A percentile compares a stretch with the other conserved stretches of the same genome.
Evolutionary conservation across 2,113 vertebrate genomes (phyloP).

Genomic region (Gymnarchus niloticus): DNA sequence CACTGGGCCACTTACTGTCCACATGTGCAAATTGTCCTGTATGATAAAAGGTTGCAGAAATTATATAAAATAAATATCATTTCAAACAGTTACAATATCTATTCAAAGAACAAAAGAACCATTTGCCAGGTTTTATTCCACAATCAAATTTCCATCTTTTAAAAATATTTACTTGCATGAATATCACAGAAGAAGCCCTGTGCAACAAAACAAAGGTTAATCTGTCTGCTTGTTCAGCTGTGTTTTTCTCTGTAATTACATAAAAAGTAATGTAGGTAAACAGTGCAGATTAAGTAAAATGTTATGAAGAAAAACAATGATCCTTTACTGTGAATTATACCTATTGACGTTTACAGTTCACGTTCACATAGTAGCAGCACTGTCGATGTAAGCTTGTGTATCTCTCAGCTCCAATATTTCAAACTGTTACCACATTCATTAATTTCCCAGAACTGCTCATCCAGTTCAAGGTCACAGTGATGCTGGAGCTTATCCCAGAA

Average conservation of each 20-base stretch:
- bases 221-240: background rate
- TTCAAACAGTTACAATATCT: too few relatives aligned
- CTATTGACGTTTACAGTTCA: too few relatives aligned
- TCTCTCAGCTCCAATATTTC: background rate
- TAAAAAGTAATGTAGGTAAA: background rate
- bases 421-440: background rate
- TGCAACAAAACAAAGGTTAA: background rate
- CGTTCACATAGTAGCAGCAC: too few relatives aligned
- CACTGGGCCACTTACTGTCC: background rate
- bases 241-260: background rate
- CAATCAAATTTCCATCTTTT: too few relatives aligned
- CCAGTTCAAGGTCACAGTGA: constrained; percentile 9
- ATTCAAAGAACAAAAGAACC: too few relatives aligned
- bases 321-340: background rate
- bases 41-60: too few relatives aligned
- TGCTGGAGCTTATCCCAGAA: background rate
- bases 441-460: constrained; percentile 2
- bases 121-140: too few relatives aligned
- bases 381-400: background rate
- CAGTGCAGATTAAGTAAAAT: background rate
- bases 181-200: background rate
- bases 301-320: background rate
- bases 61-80: too few relatives aligned
- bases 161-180: background rate
- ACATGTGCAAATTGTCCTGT: background rate